phyloP scores from a whole-genome alignment of 2,797 vertebrate species.

The Epinephelus malabaricus region DNA sequence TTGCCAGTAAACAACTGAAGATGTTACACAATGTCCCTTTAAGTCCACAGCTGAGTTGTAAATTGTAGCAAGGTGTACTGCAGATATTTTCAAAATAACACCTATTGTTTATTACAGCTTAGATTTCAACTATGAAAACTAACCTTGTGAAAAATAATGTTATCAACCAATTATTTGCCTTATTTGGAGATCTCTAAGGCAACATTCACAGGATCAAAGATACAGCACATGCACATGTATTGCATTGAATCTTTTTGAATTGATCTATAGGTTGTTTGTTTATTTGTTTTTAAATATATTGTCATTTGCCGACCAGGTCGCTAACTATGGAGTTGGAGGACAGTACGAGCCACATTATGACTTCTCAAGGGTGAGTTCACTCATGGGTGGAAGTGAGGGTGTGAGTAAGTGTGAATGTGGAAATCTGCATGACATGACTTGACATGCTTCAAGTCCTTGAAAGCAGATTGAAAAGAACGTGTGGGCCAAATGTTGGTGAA shows the following conservation, averaged over 20 bases:
- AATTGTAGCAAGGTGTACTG: too few relatives aligned
- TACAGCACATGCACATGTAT: background rate
- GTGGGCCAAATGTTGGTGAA: too few relatives aligned
- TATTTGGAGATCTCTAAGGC: background rate
- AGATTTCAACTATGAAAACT: background rate
- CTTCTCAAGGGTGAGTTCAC: constrained; percentile 95
- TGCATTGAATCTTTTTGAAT: background rate
- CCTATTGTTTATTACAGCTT: background rate
- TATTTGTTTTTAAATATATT: constrained; percentile 1
- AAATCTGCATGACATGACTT: background rate
- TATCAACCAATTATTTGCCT: background rate
- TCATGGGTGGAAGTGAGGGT: background rate
- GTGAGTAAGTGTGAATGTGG: background rate
- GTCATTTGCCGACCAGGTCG: constrained; percentile 86
- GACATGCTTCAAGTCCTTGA: too few relatives aligned
- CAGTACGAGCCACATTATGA: constrained; percentile 99
- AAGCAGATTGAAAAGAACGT: too few relatives aligned
- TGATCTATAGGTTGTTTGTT: background rate
- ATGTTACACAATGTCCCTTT: background rate
- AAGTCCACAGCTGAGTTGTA: background rate
- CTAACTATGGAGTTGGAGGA: constrained; percentile 98
- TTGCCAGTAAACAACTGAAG: too few relatives aligned
- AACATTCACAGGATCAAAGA: background rate
- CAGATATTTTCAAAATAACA: too few relatives aligned
- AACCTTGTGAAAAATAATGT: too few relatives aligned